Conservation (phyloP, 2,888 invertebrate genomes). For the Resseliella maxima region DNA sequence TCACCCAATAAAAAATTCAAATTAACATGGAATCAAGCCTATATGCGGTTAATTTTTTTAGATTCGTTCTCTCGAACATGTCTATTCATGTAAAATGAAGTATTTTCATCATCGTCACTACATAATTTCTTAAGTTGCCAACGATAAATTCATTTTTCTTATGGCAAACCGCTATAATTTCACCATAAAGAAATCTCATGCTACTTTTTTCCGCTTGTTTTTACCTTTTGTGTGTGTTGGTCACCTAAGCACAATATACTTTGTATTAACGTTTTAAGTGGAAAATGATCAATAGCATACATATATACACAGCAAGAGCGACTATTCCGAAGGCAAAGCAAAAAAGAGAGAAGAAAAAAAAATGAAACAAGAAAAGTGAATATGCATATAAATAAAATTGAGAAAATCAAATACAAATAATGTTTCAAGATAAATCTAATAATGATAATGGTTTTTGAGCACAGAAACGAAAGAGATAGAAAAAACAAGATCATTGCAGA, state of each 20-base stretch:
- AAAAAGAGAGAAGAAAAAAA: not conserved
- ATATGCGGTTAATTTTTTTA: too few species aligned
- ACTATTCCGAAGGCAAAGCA: not conserved
- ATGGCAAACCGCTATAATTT: too few species aligned
- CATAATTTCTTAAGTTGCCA: too few species aligned
- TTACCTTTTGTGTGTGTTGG: too few species aligned
- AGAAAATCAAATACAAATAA: slow-evolving; percentile 45
- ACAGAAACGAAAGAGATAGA: not conserved
- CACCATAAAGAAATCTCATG: too few species aligned
- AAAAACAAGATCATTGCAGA: not conserved
- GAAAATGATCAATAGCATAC: not conserved
- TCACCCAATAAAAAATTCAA: too few species aligned
- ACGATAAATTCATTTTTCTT: too few species aligned
- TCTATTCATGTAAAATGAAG: too few species aligned
- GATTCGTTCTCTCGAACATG: too few species aligned
- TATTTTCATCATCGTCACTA: too few species aligned
- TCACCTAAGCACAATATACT: not conserved
- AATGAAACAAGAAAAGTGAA: not conserved
- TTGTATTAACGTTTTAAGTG: not conserved
- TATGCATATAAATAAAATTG: slow-evolving; percentile 33
- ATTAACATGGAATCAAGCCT: too few species aligned
- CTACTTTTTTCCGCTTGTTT: too few species aligned
- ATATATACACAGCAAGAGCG: not conserved
- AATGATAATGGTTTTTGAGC: slow-evolving; percentile 31
- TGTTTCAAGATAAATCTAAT: slow-evolving; percentile 51